Conservation (phyloP, 2,113 vertebrate species). For the Tetraodon nigroviridis region DNA sequence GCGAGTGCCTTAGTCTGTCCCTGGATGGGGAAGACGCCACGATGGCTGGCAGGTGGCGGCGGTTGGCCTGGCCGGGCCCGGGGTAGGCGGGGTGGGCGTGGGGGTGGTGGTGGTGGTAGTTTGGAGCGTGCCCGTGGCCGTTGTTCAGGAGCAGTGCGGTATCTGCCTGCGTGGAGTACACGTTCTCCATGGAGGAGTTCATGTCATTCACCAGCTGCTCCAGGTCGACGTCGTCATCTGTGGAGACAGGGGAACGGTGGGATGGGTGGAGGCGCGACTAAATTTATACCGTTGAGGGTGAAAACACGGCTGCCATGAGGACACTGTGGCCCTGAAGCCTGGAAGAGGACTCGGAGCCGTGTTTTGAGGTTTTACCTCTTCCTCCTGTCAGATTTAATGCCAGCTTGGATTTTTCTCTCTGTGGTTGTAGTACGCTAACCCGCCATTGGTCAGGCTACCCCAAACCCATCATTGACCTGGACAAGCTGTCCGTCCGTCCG, state of each 20-base stretch:
- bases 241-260: neutral
- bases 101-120: conserved; percentile 36
- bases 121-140: conserved; percentile 61
- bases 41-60: conserved; percentile 38
- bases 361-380: conserved; percentile 19
- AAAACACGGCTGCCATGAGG: conserved; percentile 11
- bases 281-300: conserved; percentile 4
- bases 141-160: conserved; percentile 84
- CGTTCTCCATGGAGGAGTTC: conserved; percentile 87
- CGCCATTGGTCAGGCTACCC: conserved; percentile 27
- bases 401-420: conserved; percentile 26
- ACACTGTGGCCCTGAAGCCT: conserved; percentile 1
- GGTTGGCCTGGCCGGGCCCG: conserved; percentile 34
- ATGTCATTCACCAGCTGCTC: conserved; percentile 92
- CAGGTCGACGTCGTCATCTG: conserved; percentile 92
- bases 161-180: conserved; percentile 82
- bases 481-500: conserved; percentile 12
- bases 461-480: conserved; percentile 19
- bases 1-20: conserved; percentile 82
- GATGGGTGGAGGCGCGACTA: neutral
- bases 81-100: conserved; percentile 45
- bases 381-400: conserved; percentile 34
- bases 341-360: conserved; percentile 3
- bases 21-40: conserved; percentile 47
- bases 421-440: conserved; percentile 1